Percentiles rank a stretch among this genome's conserved stretches.
Evolutionary conservation across 2,888 invertebrate species (phyloP).

Genomic region (Oscheius sp.): DNA sequence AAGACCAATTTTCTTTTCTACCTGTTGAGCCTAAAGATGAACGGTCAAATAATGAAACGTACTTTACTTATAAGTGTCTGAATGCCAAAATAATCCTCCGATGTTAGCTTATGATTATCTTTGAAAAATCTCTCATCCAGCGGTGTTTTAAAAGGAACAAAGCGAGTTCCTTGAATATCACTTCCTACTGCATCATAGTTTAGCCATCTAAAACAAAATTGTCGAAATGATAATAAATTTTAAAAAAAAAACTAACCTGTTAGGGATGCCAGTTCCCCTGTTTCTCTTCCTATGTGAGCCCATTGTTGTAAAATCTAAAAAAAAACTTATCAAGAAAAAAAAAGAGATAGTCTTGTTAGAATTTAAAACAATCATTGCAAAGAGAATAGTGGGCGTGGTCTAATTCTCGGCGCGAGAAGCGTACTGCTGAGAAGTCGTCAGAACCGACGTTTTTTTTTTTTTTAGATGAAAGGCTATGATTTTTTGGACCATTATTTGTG

Average conservation of each 20-base stretch:
- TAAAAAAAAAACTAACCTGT: conserved; percentile 6
- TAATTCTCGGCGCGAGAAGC: too few relatives aligned
- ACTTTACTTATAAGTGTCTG: conserved; percentile 23
- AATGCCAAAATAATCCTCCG: conserved; percentile 45
- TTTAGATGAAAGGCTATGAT: too few relatives aligned
- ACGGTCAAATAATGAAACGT: background rate
- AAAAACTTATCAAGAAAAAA: background rate
- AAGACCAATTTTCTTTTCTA: conserved; percentile 67
- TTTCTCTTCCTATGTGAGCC: background rate
- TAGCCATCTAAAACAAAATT: conserved; percentile 68
- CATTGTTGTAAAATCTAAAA: background rate
- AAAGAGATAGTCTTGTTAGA: background rate
- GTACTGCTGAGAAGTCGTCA: too few relatives aligned
- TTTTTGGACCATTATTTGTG: too few relatives aligned
- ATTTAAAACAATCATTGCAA: too few relatives aligned
- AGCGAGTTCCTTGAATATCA: conserved; percentile 78
- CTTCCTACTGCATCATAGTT: conserved; percentile 74
- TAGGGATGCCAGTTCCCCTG: conserved; percentile 15
- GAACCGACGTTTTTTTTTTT: too few relatives aligned
- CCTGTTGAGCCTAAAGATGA: conserved; percentile 47
- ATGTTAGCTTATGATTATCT: conserved; percentile 69
- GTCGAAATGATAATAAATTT: background rate
- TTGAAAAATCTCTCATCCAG: conserved; percentile 71
- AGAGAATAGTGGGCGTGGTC: too few relatives aligned
- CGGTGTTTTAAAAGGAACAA: conserved; percentile 82